Percentiles rank a stretch among this genome's conserved stretches.
Evolutionary conservation across 2,888 invertebrate species (phyloP).

Genomic region (Xiphydria camelus): DNA sequence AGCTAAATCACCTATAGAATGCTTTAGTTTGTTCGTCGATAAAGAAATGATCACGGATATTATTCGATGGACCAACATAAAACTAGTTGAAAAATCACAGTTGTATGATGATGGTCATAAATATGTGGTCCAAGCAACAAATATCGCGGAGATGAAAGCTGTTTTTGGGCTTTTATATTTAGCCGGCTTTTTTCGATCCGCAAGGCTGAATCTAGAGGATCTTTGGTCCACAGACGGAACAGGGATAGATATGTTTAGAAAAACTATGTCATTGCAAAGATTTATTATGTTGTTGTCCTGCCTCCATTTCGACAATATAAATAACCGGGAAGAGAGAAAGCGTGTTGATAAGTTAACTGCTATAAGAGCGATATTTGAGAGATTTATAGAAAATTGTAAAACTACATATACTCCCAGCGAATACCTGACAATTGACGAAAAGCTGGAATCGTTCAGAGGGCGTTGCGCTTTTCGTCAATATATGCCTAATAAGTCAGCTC

Average conservation of each 20-base stretch:
- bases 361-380: constrained; percentile 13
- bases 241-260: constrained; percentile 13
- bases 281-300: not conserved
- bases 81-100: constrained; percentile 20
- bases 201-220: constrained; percentile 16
- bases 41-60: constrained; percentile 28
- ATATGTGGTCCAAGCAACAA: constrained; percentile 31
- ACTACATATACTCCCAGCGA: constrained; percentile 11
- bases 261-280: constrained; percentile 19
- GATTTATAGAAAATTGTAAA: constrained; percentile 11
- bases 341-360: constrained; percentile 18
- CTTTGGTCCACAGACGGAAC: constrained; percentile 19
- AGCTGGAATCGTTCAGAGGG: constrained; percentile 16
- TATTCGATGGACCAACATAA: too few relatives aligned
- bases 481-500: constrained; percentile 19
- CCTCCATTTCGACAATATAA: constrained; percentile 12
- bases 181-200: constrained; percentile 16
- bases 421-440: constrained; percentile 19
- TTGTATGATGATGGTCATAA: constrained; percentile 31
- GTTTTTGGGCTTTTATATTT: constrained; percentile 26
- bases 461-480: too few relatives aligned
- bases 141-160: constrained; percentile 24
- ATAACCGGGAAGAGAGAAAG: constrained; percentile 8
- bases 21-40: constrained; percentile 33
- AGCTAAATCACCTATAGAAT: too few relatives aligned